Base-by-base conservation (phyloP, 1,140 invertebrate genomes). In the Ptiloglossa arizonensis region DNA sequence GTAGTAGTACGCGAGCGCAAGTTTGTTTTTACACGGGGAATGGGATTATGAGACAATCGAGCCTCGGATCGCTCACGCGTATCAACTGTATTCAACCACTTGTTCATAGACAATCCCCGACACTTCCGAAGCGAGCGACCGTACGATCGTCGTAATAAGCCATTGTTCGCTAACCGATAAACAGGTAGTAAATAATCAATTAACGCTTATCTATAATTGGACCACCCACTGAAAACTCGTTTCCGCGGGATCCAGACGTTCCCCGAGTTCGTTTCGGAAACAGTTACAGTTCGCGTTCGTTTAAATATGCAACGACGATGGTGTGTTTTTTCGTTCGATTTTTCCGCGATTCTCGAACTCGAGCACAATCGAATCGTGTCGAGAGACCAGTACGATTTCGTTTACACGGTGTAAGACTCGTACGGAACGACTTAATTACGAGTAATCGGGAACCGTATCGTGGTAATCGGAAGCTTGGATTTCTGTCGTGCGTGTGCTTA, bases 151-250 rank as follows among this genome's bases (percentile, higher is more conserved):
- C 29, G 29, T 60, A 67, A 64, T 69, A 77, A 59, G 15, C 56
- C 56, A 63, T 82, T 52, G 44, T 81, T 73, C 57, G 17, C 22
- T 22, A 52, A 6, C 15, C 32, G 29, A 62, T 78, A 76, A 81
- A 67, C 54, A 48, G 22, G 17, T 46, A 68, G 1, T 59, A 50
- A 82, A 67, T 69, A 83, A 83, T 79, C 48, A 57, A 81, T 81
- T 79, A 63, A 68, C 15, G 44, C 44, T 50, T 64, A 57, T 64
- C 77, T 70, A 24, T 63, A 66, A 82, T 60, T 48, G 46, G 38
- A 35, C 57, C 57, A 46, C n/a, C 35, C 27, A 15, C 38, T 2
- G 35, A 8, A 1, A 38, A 22, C n/a, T n/a, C 19, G 35, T 41
- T 56, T 11, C 15, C 52, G 68, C 19, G 46, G 52, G 17, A 19